These are phyloP conservation scores for Hydrotaea cyrtoneurina DNA, from an alignment of 2,888 invertebrate species.

Conservation along the genomic window DNA sequence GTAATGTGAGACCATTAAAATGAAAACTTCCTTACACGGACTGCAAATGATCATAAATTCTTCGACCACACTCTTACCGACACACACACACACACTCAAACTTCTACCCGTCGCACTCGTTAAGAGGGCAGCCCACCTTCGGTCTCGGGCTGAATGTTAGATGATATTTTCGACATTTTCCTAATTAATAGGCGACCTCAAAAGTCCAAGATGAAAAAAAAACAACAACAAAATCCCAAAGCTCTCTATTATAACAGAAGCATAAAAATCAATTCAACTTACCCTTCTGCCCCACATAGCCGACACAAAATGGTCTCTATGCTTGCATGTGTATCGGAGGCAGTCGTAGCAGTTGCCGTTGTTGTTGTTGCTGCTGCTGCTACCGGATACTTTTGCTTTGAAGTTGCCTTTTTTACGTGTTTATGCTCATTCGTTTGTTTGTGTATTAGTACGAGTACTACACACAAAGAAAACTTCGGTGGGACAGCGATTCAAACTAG, in stretches of 20 bases:
- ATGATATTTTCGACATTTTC: background rate
- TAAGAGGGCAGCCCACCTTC: background rate
- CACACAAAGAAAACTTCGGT: no score
- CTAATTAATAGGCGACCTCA: constrained; percentile 23
- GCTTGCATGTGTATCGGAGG: constrained; percentile 5
- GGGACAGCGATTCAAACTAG: no score
- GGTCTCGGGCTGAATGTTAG: background rate
- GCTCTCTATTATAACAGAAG: background rate
- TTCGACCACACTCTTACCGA: background rate
- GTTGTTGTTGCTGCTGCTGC: constrained; percentile 4
- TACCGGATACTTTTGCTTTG: no score
- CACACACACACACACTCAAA: background rate
- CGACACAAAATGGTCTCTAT: constrained; percentile 38
- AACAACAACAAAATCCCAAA: no score
- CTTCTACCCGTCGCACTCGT: background rate
- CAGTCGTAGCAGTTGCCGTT: constrained; percentile 40
- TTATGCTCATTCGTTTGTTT: background rate
- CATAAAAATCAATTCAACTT: background rate
- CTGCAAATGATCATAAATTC: constrained; percentile 32
- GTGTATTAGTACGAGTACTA: background rate
- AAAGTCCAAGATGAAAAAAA: background rate
- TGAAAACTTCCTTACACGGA: constrained; percentile 57
- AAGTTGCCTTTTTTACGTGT: background rate
- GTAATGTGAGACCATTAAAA: constrained; percentile 59
- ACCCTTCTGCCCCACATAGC: background rate